A percentile compares a stretch with the other conserved stretches of the same genome.
Evolutionary conservation across 1,140 invertebrate species (phyloP).

Genomic region (Formica exsecta): DNA sequence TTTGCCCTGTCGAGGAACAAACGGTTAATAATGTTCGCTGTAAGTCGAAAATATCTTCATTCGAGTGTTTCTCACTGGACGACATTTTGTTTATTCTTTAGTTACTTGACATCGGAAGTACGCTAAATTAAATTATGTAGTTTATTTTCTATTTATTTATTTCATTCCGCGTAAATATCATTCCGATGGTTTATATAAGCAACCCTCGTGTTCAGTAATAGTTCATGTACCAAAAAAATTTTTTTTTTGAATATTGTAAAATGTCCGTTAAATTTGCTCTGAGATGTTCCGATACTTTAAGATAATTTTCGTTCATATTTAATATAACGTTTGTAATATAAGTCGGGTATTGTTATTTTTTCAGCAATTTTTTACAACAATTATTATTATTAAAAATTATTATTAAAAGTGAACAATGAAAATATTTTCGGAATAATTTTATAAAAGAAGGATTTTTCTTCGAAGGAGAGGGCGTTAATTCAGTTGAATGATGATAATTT

Average conservation of each 20-base stretch:
- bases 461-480: too few relatives aligned
- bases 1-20: background rate
- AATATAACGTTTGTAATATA: too few relatives aligned
- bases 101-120: background rate
- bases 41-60: conserved; percentile 1
- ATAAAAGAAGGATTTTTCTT: too few relatives aligned
- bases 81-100: background rate
- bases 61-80: background rate
- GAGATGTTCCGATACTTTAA: background rate
- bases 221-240: background rate
- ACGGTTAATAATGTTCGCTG: background rate
- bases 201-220: background rate
- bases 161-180: background rate
- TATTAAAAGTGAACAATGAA: too few relatives aligned
- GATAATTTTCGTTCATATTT: background rate
- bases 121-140: background rate
- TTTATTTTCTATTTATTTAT: background rate
- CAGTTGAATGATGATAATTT: too few relatives aligned
- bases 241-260: background rate
- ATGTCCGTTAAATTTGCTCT: background rate
- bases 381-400: too few relatives aligned
- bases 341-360: too few relatives aligned
- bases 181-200: background rate
- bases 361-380: too few relatives aligned
- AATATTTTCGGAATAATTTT: too few relatives aligned